Percentiles rank a stretch among this genome's conserved stretches.
Evolutionary conservation across 2,888 invertebrate genomes (phyloP).

Genomic region (Drosophila borborema): DNA sequence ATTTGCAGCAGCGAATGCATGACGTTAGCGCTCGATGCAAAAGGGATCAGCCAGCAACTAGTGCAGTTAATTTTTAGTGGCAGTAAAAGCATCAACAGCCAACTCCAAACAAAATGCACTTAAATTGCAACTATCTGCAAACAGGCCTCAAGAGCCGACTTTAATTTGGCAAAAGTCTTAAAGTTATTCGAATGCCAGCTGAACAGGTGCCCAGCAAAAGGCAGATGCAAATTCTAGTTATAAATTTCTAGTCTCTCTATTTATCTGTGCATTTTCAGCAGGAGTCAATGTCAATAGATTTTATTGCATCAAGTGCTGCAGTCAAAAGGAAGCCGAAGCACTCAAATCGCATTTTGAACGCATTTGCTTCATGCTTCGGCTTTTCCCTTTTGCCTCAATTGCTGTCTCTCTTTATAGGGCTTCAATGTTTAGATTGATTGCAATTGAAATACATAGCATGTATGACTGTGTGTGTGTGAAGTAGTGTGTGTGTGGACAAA

Average conservation of each 20-base stretch:
- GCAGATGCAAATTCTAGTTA: not conserved
- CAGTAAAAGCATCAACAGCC: not conserved
- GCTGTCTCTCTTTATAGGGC: conserved; percentile 38
- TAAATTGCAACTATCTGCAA: not conserved
- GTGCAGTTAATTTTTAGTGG: conserved; percentile 28
- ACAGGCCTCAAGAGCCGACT: not conserved
- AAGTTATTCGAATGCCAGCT: conserved; percentile 19
- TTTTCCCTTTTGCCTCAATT: not conserved
- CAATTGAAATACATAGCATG: conserved; percentile 27
- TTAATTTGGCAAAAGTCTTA: conserved; percentile 18
- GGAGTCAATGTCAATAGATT: conserved; percentile 55
- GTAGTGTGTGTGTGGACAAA: conserved; percentile 11
- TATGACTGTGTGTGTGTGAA: not conserved
- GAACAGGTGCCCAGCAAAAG: conserved; percentile 55
- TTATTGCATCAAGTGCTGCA: conserved; percentile 44
- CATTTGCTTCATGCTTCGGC: conserved; percentile 5
- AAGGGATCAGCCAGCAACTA: conserved; percentile 19
- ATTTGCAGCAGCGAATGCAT: conserved; percentile 54
- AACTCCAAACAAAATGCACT: not conserved
- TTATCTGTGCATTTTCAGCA: conserved; percentile 28
- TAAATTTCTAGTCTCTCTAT: not conserved
- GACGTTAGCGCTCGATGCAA: conserved; percentile 39
- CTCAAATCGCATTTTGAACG: conserved; percentile 53
- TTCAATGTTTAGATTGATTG: conserved; percentile 62
- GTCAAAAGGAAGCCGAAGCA: conserved; percentile 23